Base-by-base conservation (phyloP, 2,888 invertebrate genomes). In the Coremacera marginata region DNA sequence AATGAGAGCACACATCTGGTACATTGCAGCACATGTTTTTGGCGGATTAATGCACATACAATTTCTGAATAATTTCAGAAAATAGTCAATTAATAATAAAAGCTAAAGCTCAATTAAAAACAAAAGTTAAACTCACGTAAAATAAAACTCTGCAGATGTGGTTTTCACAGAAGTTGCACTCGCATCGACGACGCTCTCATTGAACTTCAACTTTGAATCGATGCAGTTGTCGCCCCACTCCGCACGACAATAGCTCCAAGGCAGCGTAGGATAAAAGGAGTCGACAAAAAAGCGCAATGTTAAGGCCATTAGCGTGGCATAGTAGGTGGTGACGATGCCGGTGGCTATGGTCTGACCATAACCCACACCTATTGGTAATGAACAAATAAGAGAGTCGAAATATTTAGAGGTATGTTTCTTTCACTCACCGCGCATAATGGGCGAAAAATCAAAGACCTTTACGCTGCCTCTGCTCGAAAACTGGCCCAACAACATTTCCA, bases 401-500 rank as follows among this genome's bases (percentile, higher is more conserved):
- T 8, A 37, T 37, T 37, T 7, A 37, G 8, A 37, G 8, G 9
- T 55, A 55, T 19, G 5, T 19, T 55, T 55, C 2, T 14, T 14
- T 49, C 14, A 70, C 83, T 83, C 83, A 94, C 94, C 94, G 91
- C 92, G 92, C 85, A 94, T 91, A 0, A 93, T 90, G 19, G 94
- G 94, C 3, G 91, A 90, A 83, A 93, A 90, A 79, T 94, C 94
- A 78, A 89, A 91, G 34, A 93, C 92, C 82, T 92, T 93, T 5
- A 93, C 92, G 77, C 93, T 92, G 22, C 94, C 94, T 77, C 91
- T 90, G 79, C 93, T 93, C 25, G 92, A 92, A 84, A 94, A 95
- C 86, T 95, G 95, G 0, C 95, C 95, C 55, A 95, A 86, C 7
- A 93, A 87, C 90, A 94, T 92, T 89, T 95, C 95, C 90, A 95